Evolutionary conservation across 2,113 vertebrate species (phyloP).

Genomic region (Riparia riparia): DNA sequence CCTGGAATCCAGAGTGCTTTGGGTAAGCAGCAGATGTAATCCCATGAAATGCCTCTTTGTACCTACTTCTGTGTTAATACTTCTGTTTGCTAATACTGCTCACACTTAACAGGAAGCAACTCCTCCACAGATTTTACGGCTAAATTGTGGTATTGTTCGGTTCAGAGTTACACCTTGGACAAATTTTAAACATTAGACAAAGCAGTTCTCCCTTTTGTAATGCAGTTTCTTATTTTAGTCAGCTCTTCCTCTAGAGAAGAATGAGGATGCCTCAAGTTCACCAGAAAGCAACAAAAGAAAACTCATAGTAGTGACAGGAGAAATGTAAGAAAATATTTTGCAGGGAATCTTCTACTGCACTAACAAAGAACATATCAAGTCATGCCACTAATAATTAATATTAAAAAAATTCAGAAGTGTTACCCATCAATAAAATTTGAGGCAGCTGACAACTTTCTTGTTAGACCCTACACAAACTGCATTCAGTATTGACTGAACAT

Average conservation of each 20-base stretch:
- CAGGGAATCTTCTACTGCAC: background rate
- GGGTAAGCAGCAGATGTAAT: background rate
- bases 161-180: background rate
- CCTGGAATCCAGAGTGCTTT: background rate
- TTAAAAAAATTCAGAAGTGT: fast-evolving
- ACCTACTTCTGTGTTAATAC: background rate
- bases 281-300: background rate
- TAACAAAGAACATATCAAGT: background rate
- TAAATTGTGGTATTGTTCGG: background rate
- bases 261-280: background rate
- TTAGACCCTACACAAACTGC: background rate
- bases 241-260: background rate
- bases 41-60: background rate
- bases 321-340: background rate
- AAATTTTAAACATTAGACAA: background rate
- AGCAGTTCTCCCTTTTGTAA: background rate
- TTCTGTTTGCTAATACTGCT: background rate
- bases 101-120: background rate
- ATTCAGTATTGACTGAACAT: background rate
- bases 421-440: background rate
- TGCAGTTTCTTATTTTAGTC: background rate
- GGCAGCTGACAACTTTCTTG: background rate
- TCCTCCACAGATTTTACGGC: background rate
- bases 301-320: background rate
- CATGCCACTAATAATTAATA: background rate